Evolutionary conservation across 2,113 vertebrate genomes (phyloP), one percentile per base, ranked within the genome.

Genomic region (Xyrauchen texanus): DNA sequence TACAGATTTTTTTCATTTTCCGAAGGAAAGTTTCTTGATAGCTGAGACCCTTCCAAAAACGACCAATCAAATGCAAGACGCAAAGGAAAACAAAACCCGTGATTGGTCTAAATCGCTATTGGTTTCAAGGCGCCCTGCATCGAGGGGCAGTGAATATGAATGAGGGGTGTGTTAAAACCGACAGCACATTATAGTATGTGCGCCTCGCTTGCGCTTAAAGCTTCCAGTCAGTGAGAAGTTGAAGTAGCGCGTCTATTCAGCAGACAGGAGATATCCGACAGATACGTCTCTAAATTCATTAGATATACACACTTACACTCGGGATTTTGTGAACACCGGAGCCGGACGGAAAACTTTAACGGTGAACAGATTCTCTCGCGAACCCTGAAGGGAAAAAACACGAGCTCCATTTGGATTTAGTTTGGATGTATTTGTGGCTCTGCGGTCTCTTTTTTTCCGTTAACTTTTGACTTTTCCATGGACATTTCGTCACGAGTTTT

Each of bases 151-250:
- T 74, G 73, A 85, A 73, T 13, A 77, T 90, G 90, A 91, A 92
- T 90, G 90, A 81, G 82, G 91, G 92, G 90, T 12, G 87, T 87
- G 92, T 93, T 16, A 85, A 93, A 93, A 93, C 92, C 83, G 88
- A 84, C 83, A 3, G 21, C 21, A 34, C 21, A 34, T 34, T 34
- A 34, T 34, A 65, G 83, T 90, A 87, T 81, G 88, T 77, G 68
- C 82, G 82, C 90, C 68, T 61, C 55, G 8, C 65, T 66, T 55
- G 79, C 70, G 78, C 83, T 76, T 70, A 79, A 79, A 71, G 58
- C 70, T 64, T 66, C 16, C 79, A 70, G 69, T 74, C 75, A 84
- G 68, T 52, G 61, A 65, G 21, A 65, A 34, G 3, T 34, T 34
- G 21, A 34, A 34, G 21, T 1, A 65, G 58, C 21, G 66, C 66